Evolutionary conservation across 2,113 vertebrate species (phyloP), one percentile per base, ranked within the genome.

Genomic region (Apus apus): DNA sequence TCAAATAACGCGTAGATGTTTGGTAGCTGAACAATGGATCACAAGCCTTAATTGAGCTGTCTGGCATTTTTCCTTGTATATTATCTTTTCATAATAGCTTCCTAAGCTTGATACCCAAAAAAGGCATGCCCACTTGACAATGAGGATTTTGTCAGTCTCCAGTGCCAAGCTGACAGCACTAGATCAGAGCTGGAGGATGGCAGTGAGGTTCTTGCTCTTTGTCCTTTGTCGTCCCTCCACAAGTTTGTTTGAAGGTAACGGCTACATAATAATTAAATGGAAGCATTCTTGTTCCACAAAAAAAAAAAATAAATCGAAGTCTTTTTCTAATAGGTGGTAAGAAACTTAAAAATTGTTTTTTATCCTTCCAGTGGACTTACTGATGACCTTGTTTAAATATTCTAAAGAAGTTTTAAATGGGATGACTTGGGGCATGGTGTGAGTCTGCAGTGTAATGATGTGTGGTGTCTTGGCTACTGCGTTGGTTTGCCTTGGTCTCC

Each of bases 11-110:
- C 89, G 9, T 23, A 54, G 58, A 23, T 22, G 36, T 54, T 80
- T 88, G 23, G 48, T 86, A 73, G 32, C 9, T 65, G 65, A 13
- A 62, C 48, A 78, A 72, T 34, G 64, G 75, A 48, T 86, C 61
- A 40, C 15, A 67, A 90, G 26, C 77, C 40, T 77, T 91, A 72
- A 74, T 78, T 87, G 80, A 94, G 25, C 29, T 84, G 13, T 73
- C 56, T 88, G 67, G 32, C 57, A 9, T 81, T 94, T 79, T 68
- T 5, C 22, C 26, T 34, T 93, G 75, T 92, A 11, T 76, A 45
- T 83, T 90, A 57, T 90, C 40, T 89, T 90, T 80, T 71, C 57
- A 80, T 74, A 71, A 53, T 16, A 64, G 60, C 19, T 77, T 95
- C 53, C 48, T 23, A n/a, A 78, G 45, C 56, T 32, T 36, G 64